Evolutionary conservation across 2,113 vertebrate species (phyloP).

Genomic region (Pungitius pungitius): DNA sequence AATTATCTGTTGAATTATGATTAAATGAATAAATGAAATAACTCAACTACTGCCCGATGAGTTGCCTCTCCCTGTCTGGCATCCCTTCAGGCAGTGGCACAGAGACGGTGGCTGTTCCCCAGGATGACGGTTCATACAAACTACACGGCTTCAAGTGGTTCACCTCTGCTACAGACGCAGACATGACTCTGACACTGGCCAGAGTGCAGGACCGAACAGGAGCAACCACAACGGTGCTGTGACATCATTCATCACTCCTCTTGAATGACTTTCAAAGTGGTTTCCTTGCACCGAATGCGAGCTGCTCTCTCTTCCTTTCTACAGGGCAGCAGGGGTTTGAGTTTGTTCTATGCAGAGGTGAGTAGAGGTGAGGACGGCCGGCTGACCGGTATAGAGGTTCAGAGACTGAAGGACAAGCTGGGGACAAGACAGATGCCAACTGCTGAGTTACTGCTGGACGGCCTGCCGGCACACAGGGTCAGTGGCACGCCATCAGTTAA

Average conservation of each 20-base stretch:
- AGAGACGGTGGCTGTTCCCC: slow-evolving; percentile 83
- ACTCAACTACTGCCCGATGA: neutral
- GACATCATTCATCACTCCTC: neutral
- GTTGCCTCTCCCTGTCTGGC: neutral
- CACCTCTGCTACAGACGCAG: slow-evolving; percentile 88
- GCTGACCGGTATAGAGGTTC: slow-evolving; percentile 84
- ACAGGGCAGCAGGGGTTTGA: slow-evolving; percentile 85
- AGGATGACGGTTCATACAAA: slow-evolving; percentile 81
- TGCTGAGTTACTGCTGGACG: slow-evolving; percentile 86
- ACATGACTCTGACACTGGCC: slow-evolving; percentile 86
- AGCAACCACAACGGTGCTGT: slow-evolving; percentile 69
- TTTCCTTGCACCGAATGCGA: neutral
- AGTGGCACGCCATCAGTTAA: slow-evolving; percentile 14
- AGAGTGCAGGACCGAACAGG: slow-evolving; percentile 79
- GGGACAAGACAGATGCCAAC: slow-evolving; percentile 89
- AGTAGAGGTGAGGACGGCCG: slow-evolving; percentile 75
- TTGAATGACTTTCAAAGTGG: neutral
- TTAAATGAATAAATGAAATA: neutral
- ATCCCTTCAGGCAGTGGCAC: slow-evolving; percentile 79
- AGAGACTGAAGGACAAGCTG: slow-evolving; percentile 89
- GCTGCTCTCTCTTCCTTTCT: slow-evolving; percentile 11
- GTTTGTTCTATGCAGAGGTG: slow-evolving; percentile 86
- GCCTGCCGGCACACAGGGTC: slow-evolving; percentile 82
- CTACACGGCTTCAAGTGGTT: slow-evolving; percentile 91
- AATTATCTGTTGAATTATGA: neutral